These are phyloP conservation scores for Oreortyx pictus DNA, from an alignment of 2,797 vertebrate genomes.

Conservation along the genomic window DNA sequence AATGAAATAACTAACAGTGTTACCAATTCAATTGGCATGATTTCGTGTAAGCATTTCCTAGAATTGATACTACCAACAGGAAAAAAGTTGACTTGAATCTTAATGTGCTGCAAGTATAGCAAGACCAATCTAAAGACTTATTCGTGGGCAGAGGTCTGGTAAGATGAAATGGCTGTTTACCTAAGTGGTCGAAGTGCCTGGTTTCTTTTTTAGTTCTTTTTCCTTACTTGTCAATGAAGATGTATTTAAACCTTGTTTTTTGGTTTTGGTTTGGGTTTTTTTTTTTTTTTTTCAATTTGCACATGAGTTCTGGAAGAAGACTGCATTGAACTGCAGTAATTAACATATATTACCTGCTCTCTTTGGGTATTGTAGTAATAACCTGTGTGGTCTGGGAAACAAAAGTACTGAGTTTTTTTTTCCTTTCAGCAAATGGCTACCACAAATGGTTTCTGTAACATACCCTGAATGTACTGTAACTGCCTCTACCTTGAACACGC, in stretches of 20 bases:
- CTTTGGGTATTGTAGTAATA: constrained; percentile 61
- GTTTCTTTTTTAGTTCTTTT: constrained; percentile 60
- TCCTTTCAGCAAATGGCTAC: constrained; percentile 52
- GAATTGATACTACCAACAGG: constrained; percentile 35
- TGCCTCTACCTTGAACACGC: constrained; percentile 72
- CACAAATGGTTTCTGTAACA: constrained; percentile 65
- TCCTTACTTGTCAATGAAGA: constrained; percentile 63
- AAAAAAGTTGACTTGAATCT: constrained; percentile 59
- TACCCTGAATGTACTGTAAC: constrained; percentile 72
- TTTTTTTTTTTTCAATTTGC: constrained; percentile 38
- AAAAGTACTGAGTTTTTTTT: constrained; percentile 30
- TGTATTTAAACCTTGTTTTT: constrained; percentile 44
- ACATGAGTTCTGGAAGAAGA: constrained; percentile 66
- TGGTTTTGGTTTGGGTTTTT: background rate
- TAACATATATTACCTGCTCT: constrained; percentile 37
- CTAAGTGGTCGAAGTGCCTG: constrained; percentile 74
- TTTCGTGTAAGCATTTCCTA: constrained; percentile 19
- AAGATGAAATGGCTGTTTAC: constrained; percentile 65
- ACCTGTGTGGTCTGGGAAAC: constrained; percentile 66
- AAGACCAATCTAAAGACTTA: constrained; percentile 61
- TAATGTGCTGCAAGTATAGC: constrained; percentile 39
- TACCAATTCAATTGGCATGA: constrained; percentile 54
- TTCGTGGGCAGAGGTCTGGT: constrained; percentile 60
- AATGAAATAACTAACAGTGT: constrained; percentile 55
- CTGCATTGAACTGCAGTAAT: constrained; percentile 32